phyloP scores from a whole-genome alignment of 2,113 vertebrate species.

The Crypturellus undulatus region DNA sequence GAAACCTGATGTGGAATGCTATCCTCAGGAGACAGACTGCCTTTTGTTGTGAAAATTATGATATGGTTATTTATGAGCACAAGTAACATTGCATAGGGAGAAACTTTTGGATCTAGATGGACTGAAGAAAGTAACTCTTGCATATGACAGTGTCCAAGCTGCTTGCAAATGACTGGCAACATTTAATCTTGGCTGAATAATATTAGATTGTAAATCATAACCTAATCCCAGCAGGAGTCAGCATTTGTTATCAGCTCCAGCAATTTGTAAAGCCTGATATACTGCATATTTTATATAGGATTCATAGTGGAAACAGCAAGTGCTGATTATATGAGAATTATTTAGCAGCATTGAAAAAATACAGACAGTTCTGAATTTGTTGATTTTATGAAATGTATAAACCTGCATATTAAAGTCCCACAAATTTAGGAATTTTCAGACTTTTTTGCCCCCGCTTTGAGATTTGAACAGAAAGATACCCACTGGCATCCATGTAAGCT shows the following conservation, averaged over 20 bases:
- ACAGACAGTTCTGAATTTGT: background rate
- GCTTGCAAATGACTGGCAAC: slow-evolving; percentile 15
- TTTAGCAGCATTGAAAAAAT: background rate
- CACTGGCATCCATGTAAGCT: background rate
- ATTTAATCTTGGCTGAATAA: slow-evolving; percentile 6
- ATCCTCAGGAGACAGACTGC: background rate
- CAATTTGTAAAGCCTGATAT: background rate
- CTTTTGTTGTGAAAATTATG: background rate
- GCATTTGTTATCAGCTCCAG: background rate
- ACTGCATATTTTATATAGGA: background rate
- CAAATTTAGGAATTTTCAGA: background rate
- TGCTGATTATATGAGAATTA: background rate
- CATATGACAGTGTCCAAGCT: background rate
- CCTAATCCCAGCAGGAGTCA: slow-evolving; percentile 4
- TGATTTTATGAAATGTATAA: background rate
- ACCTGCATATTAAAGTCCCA: background rate
- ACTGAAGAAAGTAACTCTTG: slow-evolving; percentile 12
- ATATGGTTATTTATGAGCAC: background rate
- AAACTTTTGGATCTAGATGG: background rate
- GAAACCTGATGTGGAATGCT: background rate
- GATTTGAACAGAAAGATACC: background rate
- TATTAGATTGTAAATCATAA: background rate
- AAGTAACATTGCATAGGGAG: background rate
- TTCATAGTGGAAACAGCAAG: background rate
- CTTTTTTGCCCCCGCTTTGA: background rate